Evolutionary conservation across 2,113 vertebrate species (phyloP), one percentile per base, ranked within the genome.

Genomic region (Gasterosteus aculeatus): DNA sequence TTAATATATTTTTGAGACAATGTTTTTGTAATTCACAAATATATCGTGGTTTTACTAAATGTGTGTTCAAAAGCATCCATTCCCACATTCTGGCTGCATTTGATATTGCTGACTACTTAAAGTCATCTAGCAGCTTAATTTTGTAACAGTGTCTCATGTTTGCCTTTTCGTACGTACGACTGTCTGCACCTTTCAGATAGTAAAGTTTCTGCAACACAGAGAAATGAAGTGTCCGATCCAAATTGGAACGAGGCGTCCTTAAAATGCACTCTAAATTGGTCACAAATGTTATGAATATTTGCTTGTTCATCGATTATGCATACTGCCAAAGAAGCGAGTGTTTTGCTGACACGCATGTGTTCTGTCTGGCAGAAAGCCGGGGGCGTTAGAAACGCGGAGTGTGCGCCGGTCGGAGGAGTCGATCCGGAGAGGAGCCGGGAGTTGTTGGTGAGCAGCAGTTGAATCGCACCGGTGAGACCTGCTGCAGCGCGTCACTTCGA

Each of bases 281-380:
- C 47, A 22, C 1, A 47, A 33, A 51, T 67, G 35, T 74, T n/a
- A 16, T 14, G 12, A 56, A 68, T 18, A 15, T 16, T 51, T 29
- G 26, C 38, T 65, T 72, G 22, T 62, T 61, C 14, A 19, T 57
- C 26, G 1, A 33, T 62, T n/a, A 19, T 10, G 35, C 4, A 0
- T 47, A 38, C 67, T 7, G 33, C 51, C n/a, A 46, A 46, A 66
- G 14, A 51, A n/a, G 16, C 19, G 2, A 19, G 8, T 58, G 60
- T 33, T 16, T 68, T 39, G 0, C 8, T 18, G 8, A 72, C 42
- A 15, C 67, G 15, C 5, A 2, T 47, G 31, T 64, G 8, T 70
- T 46, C 10, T 80, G 22, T 81, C 82, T 81, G 80, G 29, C 81
- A 89, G 88, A 60, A 65, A 4, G 49, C 69, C 44, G 56, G 53